Base-by-base conservation (phyloP, 2,797 vertebrate species). In the Naso thynnoides region DNA sequence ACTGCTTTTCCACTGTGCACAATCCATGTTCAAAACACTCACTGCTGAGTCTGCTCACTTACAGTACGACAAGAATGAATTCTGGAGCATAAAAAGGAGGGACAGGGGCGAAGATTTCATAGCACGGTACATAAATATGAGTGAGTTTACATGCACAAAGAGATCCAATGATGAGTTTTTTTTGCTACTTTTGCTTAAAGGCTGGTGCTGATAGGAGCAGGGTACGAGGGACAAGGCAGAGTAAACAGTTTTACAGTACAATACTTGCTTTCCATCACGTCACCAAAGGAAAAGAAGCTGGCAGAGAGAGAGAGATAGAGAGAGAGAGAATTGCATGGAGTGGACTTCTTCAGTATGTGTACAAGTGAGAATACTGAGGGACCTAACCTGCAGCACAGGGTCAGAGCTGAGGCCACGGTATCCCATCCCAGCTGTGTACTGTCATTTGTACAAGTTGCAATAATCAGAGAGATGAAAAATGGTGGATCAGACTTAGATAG, bases 81-180 rank as follows among this genome's bases (percentile, higher is more conserved):
- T 85, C 83, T 77, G 82, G 70, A 85, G 82, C 64, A 62, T 80
- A 88, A 86, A 90, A 82, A 61, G 65, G 58, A 52, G 70, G 61
- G 54, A 59, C 66, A 61, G 57, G 72, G 58, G 60, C 64, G 23
- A 77, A 68, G 63, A 70, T 84, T 88, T 91, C 82, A 94, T 90
- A 92, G 91, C 86, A 85, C 69, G 81, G 89, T 89, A 94, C 86
- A 94, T 87, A 95, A 94, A 95, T 92, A 94, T 87, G 91, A 88
- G 68, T 91, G 86, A 91, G 84, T 91, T 88, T 79, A 91, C 94
- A 94, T 91, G 92, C 93, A 93, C 78, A 80, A 83, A 83, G 70
- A 89, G 70, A 85, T 79, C 72, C 80, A 78, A 85, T 75, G 73
- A 78, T 47, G 7, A 67, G n/a, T 54, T 80, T 77, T 86, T 73